These are phyloP conservation scores for Galendromus occidentalis DNA, from an alignment of 1,140 invertebrate species.

Conservation along the genomic window DNA sequence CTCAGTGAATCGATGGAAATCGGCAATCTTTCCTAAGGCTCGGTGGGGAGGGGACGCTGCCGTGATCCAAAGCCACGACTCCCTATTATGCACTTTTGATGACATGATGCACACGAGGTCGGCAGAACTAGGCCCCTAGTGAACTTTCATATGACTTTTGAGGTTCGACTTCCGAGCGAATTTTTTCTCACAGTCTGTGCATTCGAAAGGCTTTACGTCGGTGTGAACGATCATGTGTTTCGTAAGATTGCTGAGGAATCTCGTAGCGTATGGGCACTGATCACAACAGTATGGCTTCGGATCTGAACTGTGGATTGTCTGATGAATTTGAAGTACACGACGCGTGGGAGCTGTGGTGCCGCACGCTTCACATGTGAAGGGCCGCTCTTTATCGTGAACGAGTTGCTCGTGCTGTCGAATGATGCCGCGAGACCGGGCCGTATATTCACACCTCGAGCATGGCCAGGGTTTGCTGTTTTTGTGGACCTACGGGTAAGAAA, in stretches of 20 bases:
- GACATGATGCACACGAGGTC: too few species aligned
- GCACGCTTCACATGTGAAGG: neutral
- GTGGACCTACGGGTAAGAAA: neutral
- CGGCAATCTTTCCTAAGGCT: too few species aligned
- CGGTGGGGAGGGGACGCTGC: too few species aligned
- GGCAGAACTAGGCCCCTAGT: too few species aligned
- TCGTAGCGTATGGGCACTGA: neutral
- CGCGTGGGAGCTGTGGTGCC: neutral
- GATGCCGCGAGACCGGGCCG: neutral
- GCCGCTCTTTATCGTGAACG: neutral
- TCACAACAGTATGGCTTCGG: neutral
- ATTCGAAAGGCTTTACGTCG: neutral
- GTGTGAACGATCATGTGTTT: slow-evolving; percentile 9
- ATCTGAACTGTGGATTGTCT: neutral
- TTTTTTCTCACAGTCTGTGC: neutral
- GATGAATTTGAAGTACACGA: neutral
- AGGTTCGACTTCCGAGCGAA: neutral
- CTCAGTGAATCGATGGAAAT: too few species aligned
- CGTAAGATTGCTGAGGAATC: slow-evolving; percentile 2
- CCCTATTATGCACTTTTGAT: too few species aligned
- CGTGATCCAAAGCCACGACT: too few species aligned
- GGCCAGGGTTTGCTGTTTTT: neutral
- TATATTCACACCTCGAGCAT: neutral
- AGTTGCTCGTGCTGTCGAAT: slow-evolving; percentile 1
- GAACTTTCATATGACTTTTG: neutral